phyloP scores from a whole-genome alignment of 2,797 vertebrate genomes.

The Amniataba percoides region DNA sequence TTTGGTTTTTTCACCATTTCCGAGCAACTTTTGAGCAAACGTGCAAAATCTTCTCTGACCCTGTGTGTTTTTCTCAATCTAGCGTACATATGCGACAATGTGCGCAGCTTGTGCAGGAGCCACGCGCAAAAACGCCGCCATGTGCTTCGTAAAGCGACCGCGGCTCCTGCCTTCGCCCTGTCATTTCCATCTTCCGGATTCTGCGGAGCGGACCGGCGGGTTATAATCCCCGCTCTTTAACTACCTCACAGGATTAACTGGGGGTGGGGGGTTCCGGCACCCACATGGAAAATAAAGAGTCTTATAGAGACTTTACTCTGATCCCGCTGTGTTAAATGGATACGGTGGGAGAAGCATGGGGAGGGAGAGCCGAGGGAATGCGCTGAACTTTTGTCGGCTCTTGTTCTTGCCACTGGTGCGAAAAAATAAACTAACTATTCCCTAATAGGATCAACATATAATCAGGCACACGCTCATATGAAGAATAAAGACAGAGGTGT shows the following conservation, averaged over 20 bases:
- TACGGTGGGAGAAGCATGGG: conserved; percentile 38
- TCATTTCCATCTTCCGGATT: conserved; percentile 63
- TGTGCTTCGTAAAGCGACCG: conserved; percentile 47
- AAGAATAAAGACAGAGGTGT: conserved; percentile 16
- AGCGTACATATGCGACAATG: neutral
- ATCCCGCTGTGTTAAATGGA: conserved; percentile 72
- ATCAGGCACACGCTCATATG: conserved; percentile 40
- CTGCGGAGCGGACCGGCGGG: conserved; percentile 30
- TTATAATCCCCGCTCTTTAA: conserved; percentile 72
- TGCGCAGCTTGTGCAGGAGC: conserved; percentile 7
- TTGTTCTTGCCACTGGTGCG: conserved; percentile 43
- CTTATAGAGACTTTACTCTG: conserved; percentile 68
- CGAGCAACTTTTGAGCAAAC: neutral
- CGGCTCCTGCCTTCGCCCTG: conserved; percentile 33
- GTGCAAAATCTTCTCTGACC: neutral
- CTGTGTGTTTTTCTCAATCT: neutral
- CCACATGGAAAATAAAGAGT: conserved; percentile 67
- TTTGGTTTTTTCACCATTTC: neutral
- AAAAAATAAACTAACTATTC: conserved; percentile 62
- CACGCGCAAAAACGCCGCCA: conserved; percentile 40
- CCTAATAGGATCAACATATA: conserved; percentile 66
- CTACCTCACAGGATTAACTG: conserved; percentile 67
- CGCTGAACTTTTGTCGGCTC: conserved; percentile 40
- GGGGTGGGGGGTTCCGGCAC: conserved; percentile 25
- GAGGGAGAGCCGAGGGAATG: conserved; percentile 39